These are phyloP conservation scores for Porites divaricata DNA, from an alignment of 92 coral and sea anemone species.

Conservation along the genomic window DNA sequence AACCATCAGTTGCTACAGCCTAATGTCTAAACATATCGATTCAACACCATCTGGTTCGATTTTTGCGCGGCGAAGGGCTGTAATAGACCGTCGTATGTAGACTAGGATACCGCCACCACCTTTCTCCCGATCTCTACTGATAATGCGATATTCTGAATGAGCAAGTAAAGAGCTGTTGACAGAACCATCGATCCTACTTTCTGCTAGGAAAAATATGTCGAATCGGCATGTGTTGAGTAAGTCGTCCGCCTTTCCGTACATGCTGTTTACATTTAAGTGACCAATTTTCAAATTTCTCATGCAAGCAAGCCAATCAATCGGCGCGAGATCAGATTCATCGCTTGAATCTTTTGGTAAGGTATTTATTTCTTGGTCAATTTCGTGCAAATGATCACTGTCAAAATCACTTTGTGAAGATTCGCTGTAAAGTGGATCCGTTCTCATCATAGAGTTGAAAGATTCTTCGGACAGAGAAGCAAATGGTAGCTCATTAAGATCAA, in stretches of 20 bases:
- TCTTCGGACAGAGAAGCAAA: constrained; percentile 41
- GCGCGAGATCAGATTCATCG: neutral
- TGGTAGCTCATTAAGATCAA: constrained; percentile 39
- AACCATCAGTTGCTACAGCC: constrained; percentile 46
- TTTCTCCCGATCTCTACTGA: too few species aligned
- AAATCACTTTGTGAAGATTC: constrained; percentile 33
- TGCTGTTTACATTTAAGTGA: constrained; percentile 28
- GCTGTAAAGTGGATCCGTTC: constrained; percentile 40
- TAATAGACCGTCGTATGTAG: neutral
- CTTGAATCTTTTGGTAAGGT: constrained; percentile 28
- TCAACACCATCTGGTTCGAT: constrained; percentile 63
- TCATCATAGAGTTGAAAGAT: constrained; percentile 34
- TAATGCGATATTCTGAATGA: too few species aligned
- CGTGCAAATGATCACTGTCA: constrained; percentile 36
- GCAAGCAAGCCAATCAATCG: neutral
- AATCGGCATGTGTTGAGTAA: constrained; percentile 28
- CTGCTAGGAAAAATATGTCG: constrained; percentile 25
- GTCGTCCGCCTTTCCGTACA: neutral
- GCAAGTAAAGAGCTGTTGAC: constrained; percentile 24
- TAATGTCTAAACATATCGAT: constrained; percentile 15
- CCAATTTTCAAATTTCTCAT: constrained; percentile 26
- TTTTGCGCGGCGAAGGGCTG: constrained; percentile 28
- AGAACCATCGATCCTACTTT: constrained; percentile 17
- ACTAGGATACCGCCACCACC: too few species aligned
- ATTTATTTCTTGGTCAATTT: constrained; percentile 36